Evolutionary conservation across 2,113 vertebrate genomes (phyloP).

Genomic region (Atractosteus spatula): DNA sequence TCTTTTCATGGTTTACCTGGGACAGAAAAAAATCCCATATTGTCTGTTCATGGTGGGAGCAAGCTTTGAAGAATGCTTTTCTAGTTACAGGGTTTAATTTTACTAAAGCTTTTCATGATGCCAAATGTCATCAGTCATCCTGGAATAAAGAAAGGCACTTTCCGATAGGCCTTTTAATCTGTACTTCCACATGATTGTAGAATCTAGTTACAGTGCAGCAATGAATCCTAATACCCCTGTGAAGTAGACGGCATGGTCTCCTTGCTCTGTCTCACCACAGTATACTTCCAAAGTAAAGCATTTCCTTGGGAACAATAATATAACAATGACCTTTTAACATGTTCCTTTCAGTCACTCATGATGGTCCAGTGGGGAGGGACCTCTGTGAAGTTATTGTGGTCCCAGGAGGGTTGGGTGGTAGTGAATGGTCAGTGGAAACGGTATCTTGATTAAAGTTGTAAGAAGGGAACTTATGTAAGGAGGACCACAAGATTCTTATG

Average conservation of each 20-base stretch:
- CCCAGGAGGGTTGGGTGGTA: too few relatives aligned
- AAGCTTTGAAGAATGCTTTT: slow-evolving; percentile 42
- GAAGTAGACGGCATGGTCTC: background rate
- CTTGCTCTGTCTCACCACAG: too few relatives aligned
- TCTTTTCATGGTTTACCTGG: slow-evolving; percentile 30
- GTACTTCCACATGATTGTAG: background rate
- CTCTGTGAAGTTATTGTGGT: too few relatives aligned
- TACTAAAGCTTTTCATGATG: slow-evolving; percentile 42
- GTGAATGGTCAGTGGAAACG: too few relatives aligned
- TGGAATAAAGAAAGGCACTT: slow-evolving; percentile 32
- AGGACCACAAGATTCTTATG: too few relatives aligned
- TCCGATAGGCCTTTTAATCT: slow-evolving; percentile 3
- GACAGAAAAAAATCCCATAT: slow-evolving; percentile 46
- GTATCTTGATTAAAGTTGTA: too few relatives aligned
- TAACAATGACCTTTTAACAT: too few relatives aligned
- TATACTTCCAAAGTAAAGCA: too few relatives aligned
- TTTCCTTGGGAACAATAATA: too few relatives aligned
- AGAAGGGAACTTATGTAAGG: too few relatives aligned
- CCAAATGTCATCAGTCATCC: slow-evolving; percentile 35
- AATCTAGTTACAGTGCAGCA: background rate
- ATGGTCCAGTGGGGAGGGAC: too few relatives aligned
- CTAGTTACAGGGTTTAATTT: slow-evolving; percentile 52
- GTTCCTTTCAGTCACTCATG: too few relatives aligned
- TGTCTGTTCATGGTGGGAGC: slow-evolving; percentile 59
- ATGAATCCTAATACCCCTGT: slow-evolving; percentile 7